Percentiles rank a stretch among this genome's conserved stretches.
These are phyloP conservation scores for Ganaspis sp. DNA, from an alignment of 1,140 invertebrate species.

Conservation along the genomic window DNA sequence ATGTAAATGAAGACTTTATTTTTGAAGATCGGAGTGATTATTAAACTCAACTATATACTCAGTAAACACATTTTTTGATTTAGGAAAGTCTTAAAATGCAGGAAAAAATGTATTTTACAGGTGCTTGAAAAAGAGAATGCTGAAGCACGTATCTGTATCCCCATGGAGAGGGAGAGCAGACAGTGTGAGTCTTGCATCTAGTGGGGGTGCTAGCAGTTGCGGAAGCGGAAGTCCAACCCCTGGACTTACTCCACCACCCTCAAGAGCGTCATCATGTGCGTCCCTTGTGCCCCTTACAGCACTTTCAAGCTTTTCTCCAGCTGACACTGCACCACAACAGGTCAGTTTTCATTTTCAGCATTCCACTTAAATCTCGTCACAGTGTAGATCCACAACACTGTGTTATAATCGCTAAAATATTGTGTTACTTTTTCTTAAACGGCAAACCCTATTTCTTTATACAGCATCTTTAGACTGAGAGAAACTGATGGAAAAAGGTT, in stretches of 20 bases:
- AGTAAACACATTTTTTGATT: too few species aligned
- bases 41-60: too few species aligned
- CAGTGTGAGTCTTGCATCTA: slow-evolving; percentile 87
- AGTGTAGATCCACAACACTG: too few species aligned
- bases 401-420: too few species aligned
- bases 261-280: slow-evolving; percentile 73
- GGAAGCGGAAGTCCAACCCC: slow-evolving; percentile 74
- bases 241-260: slow-evolving; percentile 73
- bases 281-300: slow-evolving; percentile 71
- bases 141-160: slow-evolving; percentile 93
- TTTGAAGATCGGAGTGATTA: too few species aligned
- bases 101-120: slow-evolving; percentile 30
- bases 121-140: slow-evolving; percentile 78
- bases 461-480: too few species aligned
- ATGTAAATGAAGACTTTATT: too few species aligned
- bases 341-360: slow-evolving; percentile 52
- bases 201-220: slow-evolving; percentile 81
- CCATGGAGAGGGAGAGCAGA: slow-evolving; percentile 87
- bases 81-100: neutral
- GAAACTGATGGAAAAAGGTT: too few species aligned
- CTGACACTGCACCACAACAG: slow-evolving; percentile 67
- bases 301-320: slow-evolving; percentile 70
- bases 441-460: too few species aligned
- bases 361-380: neutral
- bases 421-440: too few species aligned